Conservation (phyloP, 2,888 invertebrate species). For the Trissoscelio sp. region DNA sequence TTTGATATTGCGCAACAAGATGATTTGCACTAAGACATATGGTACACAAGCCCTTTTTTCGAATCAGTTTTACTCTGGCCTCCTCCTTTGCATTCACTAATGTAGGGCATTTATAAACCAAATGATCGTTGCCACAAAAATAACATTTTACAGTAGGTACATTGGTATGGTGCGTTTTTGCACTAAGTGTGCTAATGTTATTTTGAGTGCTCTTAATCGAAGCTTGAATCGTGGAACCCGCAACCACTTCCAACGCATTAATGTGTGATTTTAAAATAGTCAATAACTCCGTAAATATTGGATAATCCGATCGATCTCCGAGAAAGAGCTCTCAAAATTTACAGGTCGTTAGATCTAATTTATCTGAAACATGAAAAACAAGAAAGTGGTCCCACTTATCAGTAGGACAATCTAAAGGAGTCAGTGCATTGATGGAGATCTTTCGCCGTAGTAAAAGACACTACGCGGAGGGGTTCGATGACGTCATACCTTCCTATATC, state of each 20-base stretch:
- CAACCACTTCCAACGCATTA: background rate
- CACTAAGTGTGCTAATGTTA: no score
- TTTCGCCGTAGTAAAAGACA: no score
- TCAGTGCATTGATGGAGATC: background rate
- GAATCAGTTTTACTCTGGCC: no score
- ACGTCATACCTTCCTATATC: no score
- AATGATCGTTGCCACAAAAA: background rate
- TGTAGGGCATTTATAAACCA: constrained; percentile 1
- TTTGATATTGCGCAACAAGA: background rate
- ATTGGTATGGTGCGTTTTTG: no score
- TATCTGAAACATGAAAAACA: background rate
- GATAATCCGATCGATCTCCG: constrained; percentile 17
- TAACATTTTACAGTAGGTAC: no score
- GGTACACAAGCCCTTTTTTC: background rate
- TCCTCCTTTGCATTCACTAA: background rate
- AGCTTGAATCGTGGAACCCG: no score
- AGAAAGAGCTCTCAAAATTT: constrained; percentile 15
- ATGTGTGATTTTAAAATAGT: constrained; percentile 16
- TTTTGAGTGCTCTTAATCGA: no score
- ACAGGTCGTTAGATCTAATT: background rate
- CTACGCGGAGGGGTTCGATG: no score
- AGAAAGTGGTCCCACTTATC: constrained; percentile 3
- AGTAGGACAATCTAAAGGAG: background rate
- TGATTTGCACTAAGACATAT: background rate
- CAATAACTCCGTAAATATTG: background rate